A percentile compares a stretch with the other conserved stretches of the same genome.
phyloP scores from a whole-genome alignment of 2,113 vertebrate genomes.

The Bubo scandiacus region DNA sequence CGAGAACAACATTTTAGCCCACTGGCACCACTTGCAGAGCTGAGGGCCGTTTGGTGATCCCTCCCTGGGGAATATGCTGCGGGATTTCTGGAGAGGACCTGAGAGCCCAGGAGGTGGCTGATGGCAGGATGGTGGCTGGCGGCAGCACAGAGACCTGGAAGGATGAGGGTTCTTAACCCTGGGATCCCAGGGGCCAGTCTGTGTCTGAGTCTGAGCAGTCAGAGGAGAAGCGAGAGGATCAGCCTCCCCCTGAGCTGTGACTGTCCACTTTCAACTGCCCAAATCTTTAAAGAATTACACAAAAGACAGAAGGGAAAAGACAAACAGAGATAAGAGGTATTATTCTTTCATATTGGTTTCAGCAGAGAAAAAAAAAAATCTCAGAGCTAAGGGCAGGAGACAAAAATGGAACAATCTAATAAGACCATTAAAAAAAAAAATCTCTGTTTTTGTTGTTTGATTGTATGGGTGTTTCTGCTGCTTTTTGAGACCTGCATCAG shows the following conservation, averaged over 20 bases:
- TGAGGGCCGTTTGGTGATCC: not conserved
- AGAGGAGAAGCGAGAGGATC: not conserved
- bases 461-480: not conserved
- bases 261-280: not conserved
- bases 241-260: not conserved
- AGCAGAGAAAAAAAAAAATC: not conserved
- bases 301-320: not conserved
- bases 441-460: accelerated
- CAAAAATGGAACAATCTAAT: not conserved
- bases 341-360: not conserved
- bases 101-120: not conserved
- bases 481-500: not conserved
- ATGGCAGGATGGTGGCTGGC: not conserved
- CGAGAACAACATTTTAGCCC: not conserved
- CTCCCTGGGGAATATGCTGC: not conserved
- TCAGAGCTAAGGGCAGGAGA: not conserved
- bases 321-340: not conserved
- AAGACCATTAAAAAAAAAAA: not conserved
- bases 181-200: not conserved
- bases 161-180: not conserved
- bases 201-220: accelerated
- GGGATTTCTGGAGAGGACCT: not conserved
- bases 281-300: not conserved
- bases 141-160: not conserved
- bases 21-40: not conserved